A percentile compares a stretch with the other conserved stretches of the same genome.
Evolutionary conservation across 1,140 invertebrate genomes (phyloP).

Genomic region (Microplitis demolitor): DNA sequence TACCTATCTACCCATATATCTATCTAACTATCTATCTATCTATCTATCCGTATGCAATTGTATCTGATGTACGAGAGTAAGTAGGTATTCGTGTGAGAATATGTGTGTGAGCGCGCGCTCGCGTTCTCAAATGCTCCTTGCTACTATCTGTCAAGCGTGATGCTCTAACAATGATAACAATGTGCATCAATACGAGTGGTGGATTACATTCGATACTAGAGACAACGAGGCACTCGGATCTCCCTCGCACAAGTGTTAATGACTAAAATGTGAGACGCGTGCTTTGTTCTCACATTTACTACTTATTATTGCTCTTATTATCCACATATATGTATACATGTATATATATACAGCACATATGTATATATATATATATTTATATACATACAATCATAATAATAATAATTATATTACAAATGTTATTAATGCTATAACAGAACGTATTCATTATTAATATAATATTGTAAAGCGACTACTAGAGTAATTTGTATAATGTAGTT

Average conservation of each 20-base stretch:
- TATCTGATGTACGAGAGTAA: too few species aligned
- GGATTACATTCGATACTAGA: too few species aligned
- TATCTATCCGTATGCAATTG: background rate
- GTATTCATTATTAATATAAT: background rate
- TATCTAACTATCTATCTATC: background rate
- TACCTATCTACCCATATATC: background rate
- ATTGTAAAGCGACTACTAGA: constrained; percentile 1
- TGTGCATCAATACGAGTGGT: too few species aligned
- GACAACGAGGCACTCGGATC: background rate
- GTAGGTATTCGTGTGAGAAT: too few species aligned
- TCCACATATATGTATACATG: too few species aligned
- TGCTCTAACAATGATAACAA: background rate
- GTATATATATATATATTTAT: too few species aligned
- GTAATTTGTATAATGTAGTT: constrained; percentile 2
- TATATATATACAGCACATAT: too few species aligned
- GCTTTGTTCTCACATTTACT: constrained; percentile 1
- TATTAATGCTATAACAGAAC: background rate
- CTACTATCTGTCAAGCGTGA: constrained; percentile 1
- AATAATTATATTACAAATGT: too few species aligned
- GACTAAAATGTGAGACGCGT: background rate
- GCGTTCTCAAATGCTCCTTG: background rate
- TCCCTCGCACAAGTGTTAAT: background rate
- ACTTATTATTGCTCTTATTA: too few species aligned
- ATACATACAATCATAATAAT: too few species aligned
- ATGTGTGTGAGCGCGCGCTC: background rate